phyloP scores from a whole-genome alignment of 2,113 vertebrate species.

The Burhinus bistriatus region DNA sequence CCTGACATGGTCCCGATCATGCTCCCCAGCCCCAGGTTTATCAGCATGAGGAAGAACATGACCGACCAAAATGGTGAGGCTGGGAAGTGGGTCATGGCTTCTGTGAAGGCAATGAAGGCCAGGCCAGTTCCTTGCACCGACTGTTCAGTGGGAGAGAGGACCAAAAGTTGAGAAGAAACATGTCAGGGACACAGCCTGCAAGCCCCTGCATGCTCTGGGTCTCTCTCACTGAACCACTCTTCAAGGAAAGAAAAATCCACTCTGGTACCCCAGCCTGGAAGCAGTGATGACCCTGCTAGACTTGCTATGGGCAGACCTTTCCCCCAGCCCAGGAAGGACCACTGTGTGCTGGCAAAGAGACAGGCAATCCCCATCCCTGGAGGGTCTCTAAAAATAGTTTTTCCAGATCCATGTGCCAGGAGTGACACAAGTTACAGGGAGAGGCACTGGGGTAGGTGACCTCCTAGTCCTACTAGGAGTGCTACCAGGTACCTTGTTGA shows the following conservation, averaged over 20 bases:
- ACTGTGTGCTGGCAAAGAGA: neutral
- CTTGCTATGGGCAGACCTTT: neutral
- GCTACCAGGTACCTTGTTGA: constrained; percentile 85
- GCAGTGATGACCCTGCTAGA: neutral
- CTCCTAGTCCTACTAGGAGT: neutral
- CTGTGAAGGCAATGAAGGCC: constrained; percentile 99
- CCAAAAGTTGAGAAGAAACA: neutral
- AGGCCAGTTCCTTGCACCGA: constrained; percentile 96
- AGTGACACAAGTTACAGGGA: neutral
- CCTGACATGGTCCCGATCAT: constrained; percentile 99
- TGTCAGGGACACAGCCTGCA: neutral
- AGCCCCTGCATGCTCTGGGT: neutral
- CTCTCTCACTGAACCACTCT: neutral
- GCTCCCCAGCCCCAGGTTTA: constrained; percentile 95
- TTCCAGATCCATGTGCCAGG: neutral
- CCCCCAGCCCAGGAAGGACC: neutral
- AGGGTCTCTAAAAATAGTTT: neutral
- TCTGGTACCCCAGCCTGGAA: neutral
- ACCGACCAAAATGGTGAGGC: constrained; percentile 96
- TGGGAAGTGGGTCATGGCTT: constrained; percentile 98
- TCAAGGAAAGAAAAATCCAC: neutral
- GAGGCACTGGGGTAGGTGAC: neutral
- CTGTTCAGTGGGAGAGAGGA: constrained; percentile 61
- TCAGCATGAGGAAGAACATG: constrained; percentile 99
- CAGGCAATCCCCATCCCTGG: neutral